Evolutionary conservation across 2,888 invertebrate species (phyloP).

Genomic region (Lasioglossum zephyrum): DNA sequence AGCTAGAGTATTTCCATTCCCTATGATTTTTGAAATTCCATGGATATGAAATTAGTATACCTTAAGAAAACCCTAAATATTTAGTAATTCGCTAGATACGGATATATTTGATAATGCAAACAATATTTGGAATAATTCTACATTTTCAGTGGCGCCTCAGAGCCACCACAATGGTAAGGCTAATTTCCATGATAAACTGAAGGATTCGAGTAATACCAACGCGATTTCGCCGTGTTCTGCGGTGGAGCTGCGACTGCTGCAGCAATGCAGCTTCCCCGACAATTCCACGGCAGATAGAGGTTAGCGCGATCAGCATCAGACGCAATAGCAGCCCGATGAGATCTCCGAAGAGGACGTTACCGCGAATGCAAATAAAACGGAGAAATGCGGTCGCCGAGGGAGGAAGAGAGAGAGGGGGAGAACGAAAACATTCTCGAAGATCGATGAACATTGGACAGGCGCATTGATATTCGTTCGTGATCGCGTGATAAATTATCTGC

Average conservation of each 20-base stretch:
- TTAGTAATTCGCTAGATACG: no score
- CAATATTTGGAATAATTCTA: no score
- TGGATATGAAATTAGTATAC: no score
- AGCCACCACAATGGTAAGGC: no score
- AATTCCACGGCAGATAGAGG: neutral
- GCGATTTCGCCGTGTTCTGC: neutral
- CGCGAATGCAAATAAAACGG: neutral
- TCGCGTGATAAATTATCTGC: slow-evolving; percentile 46
- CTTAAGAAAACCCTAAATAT: no score
- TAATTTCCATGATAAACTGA: neutral
- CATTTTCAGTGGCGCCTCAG: no score
- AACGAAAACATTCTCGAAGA: neutral
- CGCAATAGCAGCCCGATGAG: neutral
- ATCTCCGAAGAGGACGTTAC: neutral
- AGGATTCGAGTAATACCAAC: neutral
- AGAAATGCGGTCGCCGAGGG: neutral
- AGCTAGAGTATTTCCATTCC: no score
- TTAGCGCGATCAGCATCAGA: neutral
- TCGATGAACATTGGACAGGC: neutral
- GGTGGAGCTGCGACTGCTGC: neutral
- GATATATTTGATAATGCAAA: no score
- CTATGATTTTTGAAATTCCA: no score
- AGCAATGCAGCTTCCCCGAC: neutral
- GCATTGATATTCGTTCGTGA: slow-evolving; percentile 30
- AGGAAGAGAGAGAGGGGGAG: neutral